phyloP scores from a whole-genome alignment of 2,888 invertebrate genomes.

The Monopis laevigella region DNA sequence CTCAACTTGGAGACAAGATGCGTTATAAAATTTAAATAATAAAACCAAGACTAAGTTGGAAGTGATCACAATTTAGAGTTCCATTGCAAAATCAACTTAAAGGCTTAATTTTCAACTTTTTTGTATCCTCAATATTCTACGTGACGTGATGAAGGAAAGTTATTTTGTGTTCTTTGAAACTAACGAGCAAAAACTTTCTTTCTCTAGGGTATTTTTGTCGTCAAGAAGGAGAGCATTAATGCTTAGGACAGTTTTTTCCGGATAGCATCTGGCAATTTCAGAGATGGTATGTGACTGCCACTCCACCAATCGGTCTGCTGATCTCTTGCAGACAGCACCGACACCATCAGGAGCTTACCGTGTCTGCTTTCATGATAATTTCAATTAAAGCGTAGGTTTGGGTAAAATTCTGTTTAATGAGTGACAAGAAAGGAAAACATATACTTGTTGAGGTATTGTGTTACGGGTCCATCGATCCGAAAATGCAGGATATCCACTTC shows the following conservation, averaged over 20 bases:
- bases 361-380: conserved; percentile 32
- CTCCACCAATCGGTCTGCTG: conserved; percentile 23
- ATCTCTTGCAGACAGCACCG: conserved; percentile 26
- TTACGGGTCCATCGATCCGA: conserved; percentile 31
- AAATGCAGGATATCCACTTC: conserved; percentile 26
- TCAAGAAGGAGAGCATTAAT: conserved; percentile 18
- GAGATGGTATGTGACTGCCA: conserved; percentile 21
- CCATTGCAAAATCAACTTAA: conserved; percentile 16
- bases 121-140: conserved; percentile 29
- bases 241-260: conserved; percentile 19
- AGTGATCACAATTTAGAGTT: conserved; percentile 18
- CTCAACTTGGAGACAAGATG: background rate
- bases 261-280: conserved; percentile 18
- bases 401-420: conserved; percentile 17
- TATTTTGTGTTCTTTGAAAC: conserved; percentile 17
- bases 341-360: conserved; percentile 30
- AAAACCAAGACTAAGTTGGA: conserved; percentile 15
- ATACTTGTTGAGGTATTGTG: conserved; percentile 26
- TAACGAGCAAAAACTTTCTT: conserved; percentile 17
- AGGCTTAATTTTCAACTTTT: conserved; percentile 24
- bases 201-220: conserved; percentile 17
- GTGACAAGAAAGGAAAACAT: conserved; percentile 30
- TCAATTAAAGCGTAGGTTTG: conserved; percentile 22
- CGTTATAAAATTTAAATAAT: conserved; percentile 14
- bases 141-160: conserved; percentile 24